phyloP scores from a whole-genome alignment of 2,797 vertebrate species.

The Gallinago stenura region DNA sequence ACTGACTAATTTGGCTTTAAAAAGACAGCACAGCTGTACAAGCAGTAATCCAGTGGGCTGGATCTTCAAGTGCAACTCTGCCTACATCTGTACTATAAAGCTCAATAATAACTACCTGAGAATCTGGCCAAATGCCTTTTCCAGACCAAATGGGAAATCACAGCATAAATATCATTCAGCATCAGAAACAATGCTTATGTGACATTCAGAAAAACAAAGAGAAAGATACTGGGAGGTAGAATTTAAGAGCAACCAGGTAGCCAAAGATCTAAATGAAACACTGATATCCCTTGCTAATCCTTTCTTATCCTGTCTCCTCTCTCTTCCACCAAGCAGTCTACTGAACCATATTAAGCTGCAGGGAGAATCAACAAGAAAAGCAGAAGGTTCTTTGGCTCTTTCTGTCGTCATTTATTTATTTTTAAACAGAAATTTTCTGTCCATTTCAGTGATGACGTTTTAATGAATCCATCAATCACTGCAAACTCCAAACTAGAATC shows the following conservation, averaged over 20 bases:
- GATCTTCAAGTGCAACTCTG: neutral
- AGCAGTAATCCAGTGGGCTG: neutral
- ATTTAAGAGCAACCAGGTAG: conserved; percentile 7
- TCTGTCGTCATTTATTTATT: conserved; percentile 67
- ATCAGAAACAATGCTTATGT: neutral
- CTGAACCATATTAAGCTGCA: conserved; percentile 8
- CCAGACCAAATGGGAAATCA: neutral
- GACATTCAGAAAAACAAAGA: neutral
- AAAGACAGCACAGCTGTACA: conserved; percentile 32
- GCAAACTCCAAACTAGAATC: conserved; percentile 42
- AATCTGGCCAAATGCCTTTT: neutral
- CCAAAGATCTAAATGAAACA: conserved; percentile 17
- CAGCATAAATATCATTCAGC: neutral
- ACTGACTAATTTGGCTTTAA: neutral
- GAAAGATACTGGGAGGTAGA: neutral
- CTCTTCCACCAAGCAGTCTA: conserved; percentile 3
- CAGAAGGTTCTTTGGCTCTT: conserved; percentile 16
- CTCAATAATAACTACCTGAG: neutral
- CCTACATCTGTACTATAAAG: neutral
- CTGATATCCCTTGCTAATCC: conserved; percentile 48
- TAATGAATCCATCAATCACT: conserved; percentile 66
- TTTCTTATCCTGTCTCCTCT: conserved; percentile 8
- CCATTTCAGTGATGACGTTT: neutral
- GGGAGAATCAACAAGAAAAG: neutral
- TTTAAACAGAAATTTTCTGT: conserved; percentile 51